Evolutionary conservation across 2,888 invertebrate genomes (phyloP).

Genomic region (Hirtodrosophila duncani): DNA sequence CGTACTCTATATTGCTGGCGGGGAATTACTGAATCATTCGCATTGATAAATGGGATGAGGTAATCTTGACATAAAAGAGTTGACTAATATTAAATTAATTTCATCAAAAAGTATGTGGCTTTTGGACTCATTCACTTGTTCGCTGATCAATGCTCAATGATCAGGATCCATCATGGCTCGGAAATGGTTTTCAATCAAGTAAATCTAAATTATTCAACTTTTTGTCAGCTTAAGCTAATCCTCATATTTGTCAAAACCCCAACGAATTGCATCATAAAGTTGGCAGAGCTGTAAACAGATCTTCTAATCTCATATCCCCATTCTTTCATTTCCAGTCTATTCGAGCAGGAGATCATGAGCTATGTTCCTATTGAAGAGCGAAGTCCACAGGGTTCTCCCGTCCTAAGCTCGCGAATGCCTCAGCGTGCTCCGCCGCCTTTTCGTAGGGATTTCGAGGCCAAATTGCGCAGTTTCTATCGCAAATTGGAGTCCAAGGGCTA

Average conservation of each 20-base stretch:
- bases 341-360: constrained; percentile 99
- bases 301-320: constrained; percentile 74
- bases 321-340: constrained; percentile 88
- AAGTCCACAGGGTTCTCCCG: constrained; percentile 85
- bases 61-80: too few species aligned
- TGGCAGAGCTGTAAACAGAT: constrained; percentile 3
- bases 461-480: constrained; percentile 94
- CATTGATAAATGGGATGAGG: too few species aligned
- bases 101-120: too few species aligned
- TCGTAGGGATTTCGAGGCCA: constrained; percentile 95
- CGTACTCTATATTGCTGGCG: too few species aligned
- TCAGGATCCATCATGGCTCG: too few species aligned
- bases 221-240: too few species aligned
- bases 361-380: constrained; percentile 87
- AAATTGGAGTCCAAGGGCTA: constrained; percentile 97
- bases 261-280: neutral
- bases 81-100: too few species aligned
- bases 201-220: too few species aligned
- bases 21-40: too few species aligned
- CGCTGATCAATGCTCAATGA: too few species aligned
- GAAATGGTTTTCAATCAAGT: too few species aligned
- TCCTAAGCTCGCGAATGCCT: constrained; percentile 84
- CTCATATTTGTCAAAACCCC: constrained; percentile 14
- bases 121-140: too few species aligned
- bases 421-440: constrained; percentile 93